Conservation (phyloP, 2,888 invertebrate genomes). For the Dasypogon diadema region DNA sequence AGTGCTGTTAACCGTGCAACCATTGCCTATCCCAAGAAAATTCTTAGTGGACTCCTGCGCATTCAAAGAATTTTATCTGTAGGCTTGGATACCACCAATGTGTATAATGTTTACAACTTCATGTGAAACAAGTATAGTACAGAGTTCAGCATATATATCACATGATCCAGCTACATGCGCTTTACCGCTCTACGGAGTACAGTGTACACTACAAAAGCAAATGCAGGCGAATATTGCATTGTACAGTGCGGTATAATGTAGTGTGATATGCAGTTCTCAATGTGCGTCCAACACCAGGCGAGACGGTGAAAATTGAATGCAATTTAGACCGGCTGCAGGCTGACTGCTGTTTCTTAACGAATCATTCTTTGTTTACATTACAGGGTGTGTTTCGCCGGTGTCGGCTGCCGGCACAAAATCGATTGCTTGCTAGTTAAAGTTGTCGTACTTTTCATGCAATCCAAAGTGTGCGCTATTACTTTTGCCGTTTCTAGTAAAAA, state of each 20-base stretch:
- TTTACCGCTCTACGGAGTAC: too few relatives aligned
- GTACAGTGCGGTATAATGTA: too few relatives aligned
- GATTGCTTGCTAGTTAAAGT: conserved; percentile 6
- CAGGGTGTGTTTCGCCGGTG: conserved; percentile 42
- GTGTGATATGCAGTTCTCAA: background rate
- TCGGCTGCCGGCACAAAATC: conserved; percentile 28
- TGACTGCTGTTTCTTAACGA: background rate
- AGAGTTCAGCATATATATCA: background rate
- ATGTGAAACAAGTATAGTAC: background rate
- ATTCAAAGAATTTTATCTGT: conserved; percentile 1
- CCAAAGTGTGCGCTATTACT: too few relatives aligned
- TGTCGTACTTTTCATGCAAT: too few relatives aligned
- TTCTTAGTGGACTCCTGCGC: conserved; percentile 53
- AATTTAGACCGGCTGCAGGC: background rate
- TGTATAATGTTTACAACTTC: background rate
- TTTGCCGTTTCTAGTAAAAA: too few relatives aligned
- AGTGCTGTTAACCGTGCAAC: background rate
- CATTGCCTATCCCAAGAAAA: conserved; percentile 52
- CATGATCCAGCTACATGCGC: conserved; percentile 17
- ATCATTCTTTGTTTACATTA: conserved; percentile 33
- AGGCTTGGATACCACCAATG: background rate
- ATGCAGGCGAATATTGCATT: background rate
- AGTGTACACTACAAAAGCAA: conserved; percentile 1
- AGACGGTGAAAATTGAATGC: background rate
- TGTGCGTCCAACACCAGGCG: background rate